Evolutionary conservation across 2,113 vertebrate species (phyloP), one percentile per base, ranked within the genome.

Genomic region (Megaceryle maxima): DNA sequence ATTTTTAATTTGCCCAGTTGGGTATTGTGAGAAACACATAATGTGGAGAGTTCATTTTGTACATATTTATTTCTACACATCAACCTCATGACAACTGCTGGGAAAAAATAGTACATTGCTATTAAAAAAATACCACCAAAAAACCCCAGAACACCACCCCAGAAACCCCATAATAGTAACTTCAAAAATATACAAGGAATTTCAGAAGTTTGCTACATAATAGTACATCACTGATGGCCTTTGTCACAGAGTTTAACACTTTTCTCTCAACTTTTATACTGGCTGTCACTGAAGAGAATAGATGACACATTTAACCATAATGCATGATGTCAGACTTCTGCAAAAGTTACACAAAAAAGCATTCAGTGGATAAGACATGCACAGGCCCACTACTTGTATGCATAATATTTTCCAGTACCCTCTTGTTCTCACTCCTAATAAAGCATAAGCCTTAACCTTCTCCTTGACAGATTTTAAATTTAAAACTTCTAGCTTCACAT

Each of bases 401-500:
- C 21, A 31, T 50, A 90, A 62, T 72, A 70, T 11, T 87, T 81
- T 80, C 67, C 41, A 72, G 55, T n/a, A 69, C 39, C 24, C n/a
- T 83, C 76, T 62, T 56, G 43, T 87, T 67, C 26, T 77, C 62
- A 41, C 14, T 92, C 79, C 21, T 73, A 76, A 96, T 94, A 96
- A 92, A 93, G 17, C 41, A 79, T 62, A 90, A 87, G 41, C n/a
- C 80, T 96, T 91, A 94, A 95, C 86, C 74, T 91, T 95, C 84
- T 69, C 21, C 57, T 63, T 95, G 93, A 83, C 87, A 96, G 59
- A 50, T 85, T 92, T 92, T 78, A 95, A 92, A 97, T 96, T 84
- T 92, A 81, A 93, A 72, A 79, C 26, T 28, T 89, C 43, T 51
- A 57, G 17, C 51, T 88, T 90, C 67, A 56, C 7, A 11, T 41